phyloP scores from a whole-genome alignment of 2,888 invertebrate species.

The Mellilla xanthometata region DNA sequence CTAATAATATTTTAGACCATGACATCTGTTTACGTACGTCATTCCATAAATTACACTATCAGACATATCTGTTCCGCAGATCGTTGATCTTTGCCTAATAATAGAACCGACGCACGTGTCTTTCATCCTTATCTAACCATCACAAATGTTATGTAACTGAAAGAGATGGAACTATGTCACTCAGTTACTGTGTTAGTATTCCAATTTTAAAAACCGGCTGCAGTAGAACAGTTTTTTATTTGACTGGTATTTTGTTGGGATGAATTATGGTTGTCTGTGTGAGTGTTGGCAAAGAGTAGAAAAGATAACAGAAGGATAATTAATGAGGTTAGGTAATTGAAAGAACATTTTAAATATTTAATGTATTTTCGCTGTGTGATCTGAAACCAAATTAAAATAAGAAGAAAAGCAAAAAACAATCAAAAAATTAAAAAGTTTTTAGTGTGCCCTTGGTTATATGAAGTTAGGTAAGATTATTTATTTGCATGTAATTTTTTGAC shows the following conservation, averaged over 20 bases:
- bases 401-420: no score
- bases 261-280: constrained; percentile 6
- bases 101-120: constrained; percentile 16
- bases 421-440: no score
- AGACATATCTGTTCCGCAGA: constrained; percentile 13
- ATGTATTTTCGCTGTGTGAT: no score
- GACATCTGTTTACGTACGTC: constrained; percentile 14
- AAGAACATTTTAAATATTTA: no score
- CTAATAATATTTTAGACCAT: constrained; percentile 8
- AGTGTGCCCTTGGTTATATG: no score
- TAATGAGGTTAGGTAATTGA: no score
- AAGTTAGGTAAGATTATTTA: no score
- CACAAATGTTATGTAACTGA: not conserved
- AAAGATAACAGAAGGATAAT: constrained; percentile 1
- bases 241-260: constrained; percentile 17
- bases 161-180: not conserved
- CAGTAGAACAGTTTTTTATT: constrained; percentile 14
- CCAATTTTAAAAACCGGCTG: constrained; percentile 11
- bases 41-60: constrained; percentile 12
- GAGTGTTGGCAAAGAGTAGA: constrained; percentile 10
- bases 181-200: not conserved
- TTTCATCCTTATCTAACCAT: constrained; percentile 1
- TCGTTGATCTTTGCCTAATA: constrained; percentile 23
- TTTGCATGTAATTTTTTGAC: no score
- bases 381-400: no score